Percentiles rank a stretch among this genome's conserved stretches.
Evolutionary conservation across 2,888 invertebrate genomes (phyloP).

Genomic region (Nomada goodeniana): DNA sequence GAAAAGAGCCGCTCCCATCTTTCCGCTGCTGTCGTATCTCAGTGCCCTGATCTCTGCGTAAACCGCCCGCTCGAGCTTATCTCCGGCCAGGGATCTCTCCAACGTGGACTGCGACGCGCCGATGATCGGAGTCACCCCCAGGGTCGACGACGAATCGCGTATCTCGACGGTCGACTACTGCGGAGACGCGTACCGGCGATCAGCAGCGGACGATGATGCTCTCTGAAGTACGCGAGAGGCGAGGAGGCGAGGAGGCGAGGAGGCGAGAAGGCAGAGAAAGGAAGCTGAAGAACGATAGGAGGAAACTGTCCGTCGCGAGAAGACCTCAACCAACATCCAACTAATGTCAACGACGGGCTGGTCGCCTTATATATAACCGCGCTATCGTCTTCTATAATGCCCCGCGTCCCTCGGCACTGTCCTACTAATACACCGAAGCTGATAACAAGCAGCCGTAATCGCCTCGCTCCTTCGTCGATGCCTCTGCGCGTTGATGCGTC

Average conservation of each 20-base stretch:
- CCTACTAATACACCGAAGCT: slow-evolving; percentile 39
- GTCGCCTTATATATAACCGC: slow-evolving; percentile 73
- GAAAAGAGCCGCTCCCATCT: slow-evolving; percentile 51
- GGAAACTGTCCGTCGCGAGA: not conserved
- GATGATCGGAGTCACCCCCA: slow-evolving; percentile 15
- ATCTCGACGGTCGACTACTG: slow-evolving; percentile 26
- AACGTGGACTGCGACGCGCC: slow-evolving; percentile 13
- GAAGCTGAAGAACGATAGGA: not conserved
- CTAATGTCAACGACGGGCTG: slow-evolving; percentile 63
- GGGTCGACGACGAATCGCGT: slow-evolving; percentile 32
- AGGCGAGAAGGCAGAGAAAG: not conserved
- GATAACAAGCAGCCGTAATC: slow-evolving; percentile 58
- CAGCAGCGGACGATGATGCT: not conserved
- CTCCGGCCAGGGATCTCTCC: not conserved
- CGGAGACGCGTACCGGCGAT: slow-evolving; percentile 16
- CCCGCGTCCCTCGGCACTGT: slow-evolving; percentile 30
- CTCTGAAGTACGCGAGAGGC: too few species aligned
- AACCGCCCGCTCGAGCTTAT: slow-evolving; percentile 1
- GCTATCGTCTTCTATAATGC: slow-evolving; percentile 71
- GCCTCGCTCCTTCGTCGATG: slow-evolving; percentile 16
- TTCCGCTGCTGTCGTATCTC: slow-evolving; percentile 23
- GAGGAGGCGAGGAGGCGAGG: not conserved
- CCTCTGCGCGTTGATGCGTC: slow-evolving; percentile 41
- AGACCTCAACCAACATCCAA: slow-evolving; percentile 53
- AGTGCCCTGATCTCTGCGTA: slow-evolving; percentile 5